Evolutionary conservation across 2,888 invertebrate genomes (phyloP), one percentile per base, ranked within the genome.

Genomic region (Oxycera nigricornis): DNA sequence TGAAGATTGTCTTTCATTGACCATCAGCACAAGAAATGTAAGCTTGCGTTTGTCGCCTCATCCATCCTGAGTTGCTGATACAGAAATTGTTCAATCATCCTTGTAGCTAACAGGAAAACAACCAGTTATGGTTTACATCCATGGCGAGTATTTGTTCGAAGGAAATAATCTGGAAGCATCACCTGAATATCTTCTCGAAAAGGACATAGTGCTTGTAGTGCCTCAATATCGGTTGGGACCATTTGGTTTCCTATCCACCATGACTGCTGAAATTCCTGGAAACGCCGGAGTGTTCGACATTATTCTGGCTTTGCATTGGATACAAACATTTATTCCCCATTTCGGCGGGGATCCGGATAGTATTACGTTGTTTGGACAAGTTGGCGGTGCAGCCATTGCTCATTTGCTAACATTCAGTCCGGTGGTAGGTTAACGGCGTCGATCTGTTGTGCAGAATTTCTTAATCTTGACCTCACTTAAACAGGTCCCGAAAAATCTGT

Each of bases 241-340:
- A 1, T 83, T 88, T 52, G 88, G 88, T 0, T 88, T 88, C 77
- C 79, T 88, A 9, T 87, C 87, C 1, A 86, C 88, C 1, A 85
- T 86, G 77, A 86, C 86, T 1, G 83, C 85, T 20, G 86, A 84
- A 24, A 84, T 87, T 30, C 86, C 88, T 0, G 89, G 89, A 22
- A 89, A 89, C 79, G 87, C 86, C 73, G 89, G 87, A 0, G 82
- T 89, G 4, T 81, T 87, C 62, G 89, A 89, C 77, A 84, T 87
- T 35, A 82, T 87, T 39, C 76, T 86, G 72, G 88, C 88, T 0
- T 79, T 89, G 62, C 81, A 86, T 68, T 89, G 87, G 86, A 82
- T 87, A 22, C 81, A 86, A 4, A 83, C 86, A 65, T 83, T 87
- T 77, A 87, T 88, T n/a, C 78, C 79, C 30, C 78, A 82, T 73